Conservation (phyloP, 1,140 invertebrate genomes). For the Ptiloglossa arizonensis region DNA sequence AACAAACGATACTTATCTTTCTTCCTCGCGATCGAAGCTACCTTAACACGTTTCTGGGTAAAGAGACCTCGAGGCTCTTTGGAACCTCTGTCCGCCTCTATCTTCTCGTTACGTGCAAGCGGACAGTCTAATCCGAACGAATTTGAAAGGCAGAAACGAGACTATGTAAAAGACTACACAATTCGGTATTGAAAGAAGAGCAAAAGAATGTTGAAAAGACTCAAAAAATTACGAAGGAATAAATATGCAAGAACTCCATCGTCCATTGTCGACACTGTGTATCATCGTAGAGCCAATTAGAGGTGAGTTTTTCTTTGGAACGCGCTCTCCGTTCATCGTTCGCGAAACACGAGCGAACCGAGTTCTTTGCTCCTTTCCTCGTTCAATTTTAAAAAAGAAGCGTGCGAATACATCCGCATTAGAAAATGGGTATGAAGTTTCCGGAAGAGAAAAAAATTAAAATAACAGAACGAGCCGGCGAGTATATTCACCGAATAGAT, state of each 20-base stretch:
- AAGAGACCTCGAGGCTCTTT: neutral
- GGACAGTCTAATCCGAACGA: neutral
- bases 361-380: slow-evolving; percentile 52
- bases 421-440: slow-evolving; percentile 44
- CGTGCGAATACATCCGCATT: slow-evolving; percentile 46
- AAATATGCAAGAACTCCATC: too few relatives aligned
- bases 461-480: slow-evolving; percentile 34
- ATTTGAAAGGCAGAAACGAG: neutral
- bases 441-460: neutral
- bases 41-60: neutral
- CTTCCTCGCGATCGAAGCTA: neutral
- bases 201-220: neutral
- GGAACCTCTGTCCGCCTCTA: neutral
- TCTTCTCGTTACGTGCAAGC: neutral
- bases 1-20: slow-evolving; percentile 27
- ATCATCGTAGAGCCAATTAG: neutral
- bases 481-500: slow-evolving; percentile 1
- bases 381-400: slow-evolving; percentile 43
- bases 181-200: neutral
- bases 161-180: neutral
- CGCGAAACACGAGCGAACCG: too few relatives aligned
- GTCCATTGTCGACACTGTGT: too few relatives aligned
- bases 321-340: neutral
- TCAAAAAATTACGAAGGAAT: neutral
- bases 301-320: neutral